Conservation (phyloP, 2,888 invertebrate species). For the Nephrotoma flavescens region DNA sequence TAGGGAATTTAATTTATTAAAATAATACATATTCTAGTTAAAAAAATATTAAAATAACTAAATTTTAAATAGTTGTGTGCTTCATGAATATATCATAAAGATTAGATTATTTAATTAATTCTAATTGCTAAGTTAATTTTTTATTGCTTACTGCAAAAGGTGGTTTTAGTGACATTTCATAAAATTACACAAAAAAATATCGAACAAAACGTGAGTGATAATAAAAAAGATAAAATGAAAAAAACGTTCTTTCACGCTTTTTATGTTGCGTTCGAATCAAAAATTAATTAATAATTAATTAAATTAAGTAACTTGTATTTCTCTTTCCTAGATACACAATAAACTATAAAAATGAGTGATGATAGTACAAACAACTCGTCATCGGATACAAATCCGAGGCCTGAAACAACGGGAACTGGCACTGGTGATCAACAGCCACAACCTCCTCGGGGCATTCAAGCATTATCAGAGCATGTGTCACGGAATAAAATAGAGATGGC, state of each 20-base stretch:
- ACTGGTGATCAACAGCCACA: background rate
- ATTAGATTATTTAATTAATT: background rate
- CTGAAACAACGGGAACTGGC: background rate
- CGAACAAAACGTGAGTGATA: background rate
- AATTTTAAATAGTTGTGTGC: background rate
- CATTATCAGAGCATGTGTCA: slow-evolving; percentile 55
- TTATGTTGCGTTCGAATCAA: background rate
- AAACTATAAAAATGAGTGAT: background rate
- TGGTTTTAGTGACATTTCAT: background rate
- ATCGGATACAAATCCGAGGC: background rate
- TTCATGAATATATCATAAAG: background rate
- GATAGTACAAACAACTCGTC: slow-evolving; percentile 13
- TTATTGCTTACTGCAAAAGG: background rate
- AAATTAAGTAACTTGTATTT: background rate
- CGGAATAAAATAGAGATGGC: slow-evolving; percentile 77
- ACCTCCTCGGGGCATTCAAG: slow-evolving; percentile 39
- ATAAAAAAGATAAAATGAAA: background rate
- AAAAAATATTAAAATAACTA: too few species aligned
- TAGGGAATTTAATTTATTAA: background rate
- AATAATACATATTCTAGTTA: background rate
- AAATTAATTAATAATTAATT: background rate
- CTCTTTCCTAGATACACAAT: background rate
- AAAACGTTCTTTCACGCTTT: background rate
- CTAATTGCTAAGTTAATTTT: background rate
- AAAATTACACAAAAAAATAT: background rate